These are phyloP conservation scores for Motacilla alba DNA, from an alignment of 2,113 vertebrate genomes.

Conservation along the genomic window DNA sequence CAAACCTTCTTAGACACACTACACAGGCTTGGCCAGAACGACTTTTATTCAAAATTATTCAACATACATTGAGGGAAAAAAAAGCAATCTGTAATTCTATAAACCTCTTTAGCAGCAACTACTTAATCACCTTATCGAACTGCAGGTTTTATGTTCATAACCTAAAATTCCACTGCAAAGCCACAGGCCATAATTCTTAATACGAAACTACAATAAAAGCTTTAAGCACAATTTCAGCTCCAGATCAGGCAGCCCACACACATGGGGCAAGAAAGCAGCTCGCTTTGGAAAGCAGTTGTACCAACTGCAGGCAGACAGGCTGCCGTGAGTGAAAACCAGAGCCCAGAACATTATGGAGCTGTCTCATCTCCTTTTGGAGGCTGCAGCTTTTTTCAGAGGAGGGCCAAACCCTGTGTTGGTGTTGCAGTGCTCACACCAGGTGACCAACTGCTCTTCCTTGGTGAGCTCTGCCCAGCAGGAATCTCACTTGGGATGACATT, in stretches of 20 bases:
- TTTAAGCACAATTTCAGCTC: neutral
- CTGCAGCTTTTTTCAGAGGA: neutral
- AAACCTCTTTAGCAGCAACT: neutral
- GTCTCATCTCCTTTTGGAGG: neutral
- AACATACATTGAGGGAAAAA: neutral
- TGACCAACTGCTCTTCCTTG: neutral
- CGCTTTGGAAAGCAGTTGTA: neutral
- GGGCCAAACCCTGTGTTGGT: neutral
- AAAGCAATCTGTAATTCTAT: neutral
- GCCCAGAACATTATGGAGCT: neutral
- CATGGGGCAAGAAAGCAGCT: neutral
- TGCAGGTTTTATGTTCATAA: neutral
- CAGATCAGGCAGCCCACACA: neutral
- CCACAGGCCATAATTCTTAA: neutral
- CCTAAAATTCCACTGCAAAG: neutral
- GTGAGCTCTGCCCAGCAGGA: neutral
- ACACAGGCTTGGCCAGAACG: neutral
- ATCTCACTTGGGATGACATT: neutral
- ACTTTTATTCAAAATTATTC: neutral
- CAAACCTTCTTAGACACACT: neutral
- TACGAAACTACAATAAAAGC: accelerated
- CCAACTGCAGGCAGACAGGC: neutral
- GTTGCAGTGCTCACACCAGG: accelerated
- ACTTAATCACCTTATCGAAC: neutral
- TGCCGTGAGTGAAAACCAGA: neutral